Percentiles rank a stretch among this genome's conserved stretches.
phyloP scores from a whole-genome alignment of 2,113 vertebrate genomes.

The Herpailurus yagouaroundi region DNA sequence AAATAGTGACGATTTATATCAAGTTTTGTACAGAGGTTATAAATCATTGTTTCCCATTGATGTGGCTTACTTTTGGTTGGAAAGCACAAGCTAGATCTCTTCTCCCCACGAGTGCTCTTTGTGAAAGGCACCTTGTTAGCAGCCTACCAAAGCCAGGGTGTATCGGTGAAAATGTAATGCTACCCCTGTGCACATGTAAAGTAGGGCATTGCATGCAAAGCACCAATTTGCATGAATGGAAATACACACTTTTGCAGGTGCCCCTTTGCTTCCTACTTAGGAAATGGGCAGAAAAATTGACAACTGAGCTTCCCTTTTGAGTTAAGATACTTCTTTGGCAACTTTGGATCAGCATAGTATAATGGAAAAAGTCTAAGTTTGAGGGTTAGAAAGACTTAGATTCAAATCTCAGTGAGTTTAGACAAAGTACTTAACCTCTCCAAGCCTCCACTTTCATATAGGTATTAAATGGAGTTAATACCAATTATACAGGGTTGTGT shows the following conservation, averaged over 20 bases:
- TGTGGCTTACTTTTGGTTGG: constrained; percentile 29
- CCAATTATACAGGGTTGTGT: not conserved
- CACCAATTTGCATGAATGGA: constrained; percentile 60
- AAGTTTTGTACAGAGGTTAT: constrained; percentile 45
- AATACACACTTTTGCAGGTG: constrained; percentile 54
- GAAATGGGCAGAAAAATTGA: constrained; percentile 25
- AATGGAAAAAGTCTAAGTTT: not conserved
- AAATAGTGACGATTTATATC: not conserved
- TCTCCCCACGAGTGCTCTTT: not conserved
- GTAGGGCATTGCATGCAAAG: constrained; percentile 59
- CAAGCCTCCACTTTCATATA: constrained; percentile 42
- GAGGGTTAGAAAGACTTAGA: not conserved
- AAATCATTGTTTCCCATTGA: not conserved
- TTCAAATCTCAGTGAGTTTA: constrained; percentile 39
- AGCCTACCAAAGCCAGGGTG: constrained; percentile 15
- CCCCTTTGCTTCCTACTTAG: constrained; percentile 6
- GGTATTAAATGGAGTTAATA: constrained; percentile 54
- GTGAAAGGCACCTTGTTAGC: not conserved
- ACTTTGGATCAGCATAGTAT: not conserved
- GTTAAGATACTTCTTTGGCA: not conserved
- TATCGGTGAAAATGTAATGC: constrained; percentile 1
- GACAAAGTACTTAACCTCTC: not conserved
- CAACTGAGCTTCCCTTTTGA: constrained; percentile 15
- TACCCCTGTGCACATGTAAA: constrained; percentile 20
- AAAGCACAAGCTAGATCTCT: not conserved